Evolutionary conservation across 2,888 invertebrate species (phyloP).

Genomic region (Lasioglossum pauxillum): DNA sequence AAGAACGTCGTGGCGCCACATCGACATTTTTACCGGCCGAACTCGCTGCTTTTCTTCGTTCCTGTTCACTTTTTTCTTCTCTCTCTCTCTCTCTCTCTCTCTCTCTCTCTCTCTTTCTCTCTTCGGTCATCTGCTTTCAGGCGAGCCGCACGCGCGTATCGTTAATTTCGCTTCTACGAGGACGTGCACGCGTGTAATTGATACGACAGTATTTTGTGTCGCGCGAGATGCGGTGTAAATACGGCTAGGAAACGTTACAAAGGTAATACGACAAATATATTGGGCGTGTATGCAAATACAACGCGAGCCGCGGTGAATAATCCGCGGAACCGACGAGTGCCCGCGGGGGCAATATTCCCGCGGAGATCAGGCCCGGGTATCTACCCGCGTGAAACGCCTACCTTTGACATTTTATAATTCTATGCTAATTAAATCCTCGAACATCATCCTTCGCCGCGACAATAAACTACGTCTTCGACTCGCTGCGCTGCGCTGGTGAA

Average conservation of each 20-base stretch:
- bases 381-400: conserved; percentile 49
- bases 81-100: not conserved
- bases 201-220: conserved; percentile 39
- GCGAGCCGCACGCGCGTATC: conserved; percentile 14
- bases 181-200: conserved; percentile 40
- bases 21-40: conserved; percentile 55
- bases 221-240: conserved; percentile 51
- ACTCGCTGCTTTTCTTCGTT: not conserved
- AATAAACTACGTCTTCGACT: conserved; percentile 55
- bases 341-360: conserved; percentile 61
- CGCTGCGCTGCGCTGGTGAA: not conserved
- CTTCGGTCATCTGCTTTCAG: not conserved
- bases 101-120: not conserved
- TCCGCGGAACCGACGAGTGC: conserved; percentile 63
- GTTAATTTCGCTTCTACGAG: conserved; percentile 43
- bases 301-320: conserved; percentile 48
- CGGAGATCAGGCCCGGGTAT: conserved; percentile 35
- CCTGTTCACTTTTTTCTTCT: not conserved
- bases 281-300: conserved; percentile 55
- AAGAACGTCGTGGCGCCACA: conserved; percentile 69
- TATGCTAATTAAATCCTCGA: conserved; percentile 69
- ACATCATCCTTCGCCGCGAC: conserved; percentile 42
- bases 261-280: conserved; percentile 53
- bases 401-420: conserved; percentile 70
- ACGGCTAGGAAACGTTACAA: conserved; percentile 35